Conservation (phyloP, 2,113 vertebrate genomes). For the Fulica atra region DNA sequence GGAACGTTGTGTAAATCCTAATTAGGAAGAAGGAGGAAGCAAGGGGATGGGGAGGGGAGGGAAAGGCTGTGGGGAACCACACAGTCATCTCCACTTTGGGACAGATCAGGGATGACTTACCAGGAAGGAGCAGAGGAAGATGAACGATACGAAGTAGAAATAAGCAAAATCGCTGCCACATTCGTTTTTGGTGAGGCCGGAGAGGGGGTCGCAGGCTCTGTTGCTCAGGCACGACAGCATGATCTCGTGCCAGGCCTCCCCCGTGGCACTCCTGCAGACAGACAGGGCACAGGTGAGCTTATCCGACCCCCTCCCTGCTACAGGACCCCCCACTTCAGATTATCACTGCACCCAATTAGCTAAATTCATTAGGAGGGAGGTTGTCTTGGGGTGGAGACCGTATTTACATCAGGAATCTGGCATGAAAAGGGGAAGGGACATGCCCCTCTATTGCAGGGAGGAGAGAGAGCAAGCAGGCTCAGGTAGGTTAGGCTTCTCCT, state of each 20-base stretch:
- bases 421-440: neutral
- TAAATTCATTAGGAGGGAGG: neutral
- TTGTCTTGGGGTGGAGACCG: neutral
- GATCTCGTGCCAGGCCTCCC: conserved; percentile 97
- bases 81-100: too few species aligned
- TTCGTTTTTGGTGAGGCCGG: conserved; percentile 79
- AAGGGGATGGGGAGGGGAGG: neutral
- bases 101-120: conserved; percentile 71
- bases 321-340: fast-evolving
- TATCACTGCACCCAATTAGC: neutral
- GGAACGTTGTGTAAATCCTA: neutral
- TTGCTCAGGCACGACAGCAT: conserved; percentile 92
- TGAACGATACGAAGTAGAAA: conserved; percentile 98
- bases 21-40: neutral
- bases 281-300: neutral
- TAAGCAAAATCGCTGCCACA: conserved; percentile 97
- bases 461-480: neutral
- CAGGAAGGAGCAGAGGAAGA: conserved; percentile 97
- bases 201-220: conserved; percentile 80
- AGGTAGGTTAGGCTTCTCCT: neutral
- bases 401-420: neutral
- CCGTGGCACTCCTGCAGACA: conserved; percentile 88
- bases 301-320: neutral
- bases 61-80: neutral
- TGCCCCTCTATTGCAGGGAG: neutral